These are phyloP conservation scores for Orientallactaga bullata DNA, from an alignment of 2,113 vertebrate genomes.

Conservation along the genomic window DNA sequence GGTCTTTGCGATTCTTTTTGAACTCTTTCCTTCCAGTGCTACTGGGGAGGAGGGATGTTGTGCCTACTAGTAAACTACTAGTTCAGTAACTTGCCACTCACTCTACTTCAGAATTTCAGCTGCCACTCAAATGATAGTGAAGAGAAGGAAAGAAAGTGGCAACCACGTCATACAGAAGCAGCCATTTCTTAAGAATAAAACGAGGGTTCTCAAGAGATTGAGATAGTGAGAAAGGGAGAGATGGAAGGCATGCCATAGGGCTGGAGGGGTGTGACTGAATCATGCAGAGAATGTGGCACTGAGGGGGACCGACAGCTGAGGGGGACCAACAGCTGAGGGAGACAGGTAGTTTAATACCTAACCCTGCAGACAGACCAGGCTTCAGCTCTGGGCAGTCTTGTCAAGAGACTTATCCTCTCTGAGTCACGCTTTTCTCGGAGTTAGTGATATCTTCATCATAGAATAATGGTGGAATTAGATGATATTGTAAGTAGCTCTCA, in stretches of 20 bases:
- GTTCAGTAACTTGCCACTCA: slow-evolving; percentile 78
- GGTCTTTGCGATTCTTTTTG: slow-evolving; percentile 79
- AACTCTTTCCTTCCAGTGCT: not conserved
- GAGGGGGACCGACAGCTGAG: not conserved
- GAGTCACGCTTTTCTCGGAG: not conserved
- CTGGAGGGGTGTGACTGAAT: not conserved
- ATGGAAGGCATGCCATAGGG: not conserved
- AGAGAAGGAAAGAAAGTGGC: slow-evolving; percentile 59
- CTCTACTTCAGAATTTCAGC: slow-evolving; percentile 80
- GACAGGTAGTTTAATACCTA: not conserved
- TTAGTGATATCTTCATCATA: not conserved
- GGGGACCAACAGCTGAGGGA: not conserved
- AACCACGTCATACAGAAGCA: slow-evolving; percentile 78
- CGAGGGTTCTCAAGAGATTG: slow-evolving; percentile 21
- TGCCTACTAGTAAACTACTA: slow-evolving; percentile 79
- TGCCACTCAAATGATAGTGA: slow-evolving; percentile 71
- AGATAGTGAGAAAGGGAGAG: slow-evolving; percentile 8
- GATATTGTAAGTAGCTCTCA: slow-evolving; percentile 6
- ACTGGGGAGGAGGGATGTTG: slow-evolving; percentile 75
- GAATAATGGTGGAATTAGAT: not conserved
- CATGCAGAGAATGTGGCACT: not conserved
- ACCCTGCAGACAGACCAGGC: too few relatives aligned
- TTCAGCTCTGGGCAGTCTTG: not conserved
- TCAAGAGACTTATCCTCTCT: not conserved
- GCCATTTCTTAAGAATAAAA: slow-evolving; percentile 71